phyloP scores from a whole-genome alignment of 2,888 invertebrate genomes.

The Ichneumon xanthorius region DNA sequence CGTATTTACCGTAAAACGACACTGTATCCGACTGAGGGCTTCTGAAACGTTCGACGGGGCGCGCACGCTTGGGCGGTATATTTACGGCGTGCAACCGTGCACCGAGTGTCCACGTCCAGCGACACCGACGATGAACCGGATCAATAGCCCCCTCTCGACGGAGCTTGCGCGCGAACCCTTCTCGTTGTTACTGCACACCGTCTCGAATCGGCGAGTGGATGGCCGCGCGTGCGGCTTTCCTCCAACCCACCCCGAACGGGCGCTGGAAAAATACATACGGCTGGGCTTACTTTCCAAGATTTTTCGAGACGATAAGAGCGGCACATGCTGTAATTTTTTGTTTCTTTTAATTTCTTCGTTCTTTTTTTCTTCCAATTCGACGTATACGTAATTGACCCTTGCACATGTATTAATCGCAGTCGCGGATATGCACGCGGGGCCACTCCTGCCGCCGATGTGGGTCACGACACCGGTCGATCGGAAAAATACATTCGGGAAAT shows the following conservation, averaged over 20 bases:
- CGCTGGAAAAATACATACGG: not conserved
- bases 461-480: conserved; percentile 63
- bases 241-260: not conserved
- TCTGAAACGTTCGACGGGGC: conserved; percentile 29
- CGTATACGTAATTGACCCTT: conserved; percentile 25
- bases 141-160: conserved; percentile 78
- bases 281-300: conserved; percentile 30
- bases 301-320: conserved; percentile 16
- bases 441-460: conserved; percentile 50
- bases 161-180: conserved; percentile 78
- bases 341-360: not conserved
- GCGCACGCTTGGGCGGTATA: conserved; percentile 69
- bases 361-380: conserved; percentile 19
- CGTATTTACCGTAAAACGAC: conserved; percentile 63
- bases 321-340: not conserved
- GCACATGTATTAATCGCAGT: conserved; percentile 30
- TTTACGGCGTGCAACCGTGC: conserved; percentile 79
- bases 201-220: not conserved
- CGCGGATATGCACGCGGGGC: conserved; percentile 23
- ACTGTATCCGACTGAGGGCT: conserved; percentile 37
- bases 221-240: conserved; percentile 12
- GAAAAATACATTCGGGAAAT: conserved; percentile 36
- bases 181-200: conserved; percentile 18
- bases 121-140: conserved; percentile 74
- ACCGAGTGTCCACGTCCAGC: conserved; percentile 70